Base-by-base conservation (phyloP, 2,113 vertebrate genomes). In the Dicaeum eximium region DNA sequence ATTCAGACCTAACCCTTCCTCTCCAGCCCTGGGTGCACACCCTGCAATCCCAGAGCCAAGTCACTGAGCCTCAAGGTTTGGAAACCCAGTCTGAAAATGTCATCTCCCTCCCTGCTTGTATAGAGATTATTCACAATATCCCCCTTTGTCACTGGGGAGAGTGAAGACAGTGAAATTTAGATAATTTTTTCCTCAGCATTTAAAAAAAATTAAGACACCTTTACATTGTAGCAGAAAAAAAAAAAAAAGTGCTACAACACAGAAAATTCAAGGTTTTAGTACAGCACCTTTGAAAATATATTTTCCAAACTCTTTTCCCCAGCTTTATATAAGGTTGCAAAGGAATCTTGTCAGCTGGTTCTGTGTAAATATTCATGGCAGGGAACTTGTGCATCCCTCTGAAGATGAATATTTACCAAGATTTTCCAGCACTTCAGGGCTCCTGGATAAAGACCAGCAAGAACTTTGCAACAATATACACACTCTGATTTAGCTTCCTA, bases 151-250 rank as follows among this genome's bases (percentile, higher is more conserved):
- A 31, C 9, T 11, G 17, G 13, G 5, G 24, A 65, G 58, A 66
- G n/a, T 4, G 1, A 9, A 51, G 3, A 42, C 9, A 14, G 5
- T 20, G 27, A 50, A 38, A 40, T 57, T 61, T 42, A 65, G 37
- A 35, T 56, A 1, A 7, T 47, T 56, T 73, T 28, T 35, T 17
- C 47, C 10, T 38, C 27, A 37, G 3, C 5, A 40, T 28, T 81
- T 87, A 79, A 18, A 48, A 25, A 44, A 85, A 90, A 65, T 10
- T 24, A 86, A 31, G 12, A 12, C 42, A 75, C 10, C 3, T 80
- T 31, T 47, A 10, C 19, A n/a, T 1, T 5, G 3, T 9, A 6
- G 10, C 2, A 18, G 4, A 8, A 13, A 20, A 17, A 9, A 28
- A 42, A 33, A 50, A 16, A 21, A 33, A 8, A 33, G 8, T 37